Percentiles rank a stretch among this genome's conserved stretches.
Evolutionary conservation across 2,113 vertebrate species (phyloP).

Genomic region (Phainopepla nitens): DNA sequence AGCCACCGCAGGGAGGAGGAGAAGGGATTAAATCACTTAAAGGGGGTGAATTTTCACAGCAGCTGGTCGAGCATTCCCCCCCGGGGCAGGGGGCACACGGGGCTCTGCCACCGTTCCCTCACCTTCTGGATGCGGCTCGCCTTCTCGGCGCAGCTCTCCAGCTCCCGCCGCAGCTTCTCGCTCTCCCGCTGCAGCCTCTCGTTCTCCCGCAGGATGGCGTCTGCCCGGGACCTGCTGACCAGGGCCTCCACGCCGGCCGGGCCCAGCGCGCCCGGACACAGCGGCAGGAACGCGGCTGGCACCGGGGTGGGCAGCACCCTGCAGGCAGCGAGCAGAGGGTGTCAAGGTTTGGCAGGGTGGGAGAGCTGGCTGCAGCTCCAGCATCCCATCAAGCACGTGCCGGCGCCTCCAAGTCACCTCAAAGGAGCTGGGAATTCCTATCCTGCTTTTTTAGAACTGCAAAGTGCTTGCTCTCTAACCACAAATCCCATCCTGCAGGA

Average conservation of each 20-base stretch:
- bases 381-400: fast-evolving
- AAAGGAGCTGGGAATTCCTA: background rate
- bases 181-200: slow-evolving; percentile 82
- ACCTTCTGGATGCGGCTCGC: slow-evolving; percentile 90
- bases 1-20: background rate
- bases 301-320: slow-evolving; percentile 81
- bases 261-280: slow-evolving; percentile 64
- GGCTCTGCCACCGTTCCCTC: background rate
- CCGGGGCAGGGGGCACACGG: fast-evolving
- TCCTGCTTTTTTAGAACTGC: background rate
- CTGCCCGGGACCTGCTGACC: slow-evolving; percentile 65
- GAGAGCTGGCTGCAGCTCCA: fast-evolving
- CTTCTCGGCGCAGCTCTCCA: slow-evolving; percentile 83
- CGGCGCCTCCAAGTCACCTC: fast-evolving
- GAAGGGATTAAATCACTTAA: background rate
- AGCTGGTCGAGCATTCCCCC: background rate
- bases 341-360: background rate
- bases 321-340: background rate
- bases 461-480: background rate
- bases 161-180: slow-evolving; percentile 72
- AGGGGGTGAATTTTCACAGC: slow-evolving; percentile 14
- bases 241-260: slow-evolving; percentile 72
- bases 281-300: slow-evolving; percentile 64
- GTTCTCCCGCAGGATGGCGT: slow-evolving; percentile 83
- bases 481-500: fast-evolving